phyloP scores from a whole-genome alignment of 2,113 vertebrate genomes.

The Notothenia coriiceps region DNA sequence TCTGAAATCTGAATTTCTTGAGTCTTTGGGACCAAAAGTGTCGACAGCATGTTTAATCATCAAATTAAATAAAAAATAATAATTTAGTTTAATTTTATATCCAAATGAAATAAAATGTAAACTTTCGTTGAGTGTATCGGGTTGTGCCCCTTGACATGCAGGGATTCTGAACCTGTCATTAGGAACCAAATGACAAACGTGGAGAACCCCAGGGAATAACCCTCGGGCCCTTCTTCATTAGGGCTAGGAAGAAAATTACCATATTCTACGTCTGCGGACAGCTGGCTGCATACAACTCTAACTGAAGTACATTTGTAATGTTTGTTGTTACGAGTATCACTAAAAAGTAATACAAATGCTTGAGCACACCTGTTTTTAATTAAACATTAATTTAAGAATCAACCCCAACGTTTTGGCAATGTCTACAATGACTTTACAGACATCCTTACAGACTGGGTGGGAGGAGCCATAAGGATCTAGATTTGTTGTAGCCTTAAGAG shows the following conservation, averaged over 20 bases:
- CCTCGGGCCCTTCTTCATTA: neutral
- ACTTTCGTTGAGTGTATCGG: too few relatives aligned
- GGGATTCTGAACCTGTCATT: too few relatives aligned
- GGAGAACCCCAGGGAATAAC: neutral
- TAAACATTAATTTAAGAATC: neutral
- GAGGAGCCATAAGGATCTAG: neutral
- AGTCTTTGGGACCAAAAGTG: neutral
- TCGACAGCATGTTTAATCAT: neutral
- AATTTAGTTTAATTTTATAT: too few relatives aligned
- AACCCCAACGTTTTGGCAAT: neutral
- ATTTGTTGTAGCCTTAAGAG: neutral
- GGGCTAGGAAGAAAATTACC: too few relatives aligned
- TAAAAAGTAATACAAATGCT: neutral
- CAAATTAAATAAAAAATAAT: too few relatives aligned
- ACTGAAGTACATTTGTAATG: neutral
- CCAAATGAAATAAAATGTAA: too few relatives aligned
- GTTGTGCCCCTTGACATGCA: too few relatives aligned
- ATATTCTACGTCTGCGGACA: too few relatives aligned
- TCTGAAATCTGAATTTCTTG: neutral
- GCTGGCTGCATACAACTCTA: neutral
- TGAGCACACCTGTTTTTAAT: too few relatives aligned
- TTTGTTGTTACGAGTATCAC: too few relatives aligned
- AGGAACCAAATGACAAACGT: neutral
- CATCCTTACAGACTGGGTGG: neutral
- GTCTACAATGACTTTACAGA: neutral